Evolutionary conservation across 2,113 vertebrate species (phyloP), one percentile per base, ranked within the genome.

Genomic region (Halcyon malimbica): DNA sequence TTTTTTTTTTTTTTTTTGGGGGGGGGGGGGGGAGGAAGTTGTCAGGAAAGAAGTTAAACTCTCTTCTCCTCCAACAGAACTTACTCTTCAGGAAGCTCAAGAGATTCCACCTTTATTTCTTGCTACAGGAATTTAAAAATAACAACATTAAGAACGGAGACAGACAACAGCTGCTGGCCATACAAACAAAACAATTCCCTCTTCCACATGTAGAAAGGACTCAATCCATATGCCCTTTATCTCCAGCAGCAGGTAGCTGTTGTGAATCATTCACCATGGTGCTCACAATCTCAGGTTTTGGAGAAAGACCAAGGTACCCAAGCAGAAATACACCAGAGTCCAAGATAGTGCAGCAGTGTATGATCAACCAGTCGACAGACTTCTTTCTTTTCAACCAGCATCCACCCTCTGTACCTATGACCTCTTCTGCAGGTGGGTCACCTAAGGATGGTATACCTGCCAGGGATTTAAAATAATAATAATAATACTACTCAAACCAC

Each of bases 251-350:
- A 87, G 48, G 33, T 2, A 29, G 42, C 24, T 77, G 37, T 37
- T 3, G 0, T 37, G 44, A 67, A 19, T 57, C 41, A 37, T 59
- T 83, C 31, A 4, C 12, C 1, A 5, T 6, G 6, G 23, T 64
- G 57, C 28, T 37, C 42, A n/a, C 10, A 5, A 11, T 39, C n/a
- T 89, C 51, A 37, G 2, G 10, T 6, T 31, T 35, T 71, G 70
- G 31, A 57, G n/a, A 54, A 69, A 51, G 56, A 67, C 35, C 71
- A 82, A 69, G 39, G 39, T 42, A 89, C 13, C 29, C 41, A 62
- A 62, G 70, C 60, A 93, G 35, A 65, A 4, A 42, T 28, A 7
- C 1, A 1, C 13, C 5, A 4, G 0, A 0, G 56, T 63, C 33
- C 41, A 33, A 29, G 46, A 6, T 44, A 41, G 20, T 7, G 8